phyloP scores from a whole-genome alignment of 2,888 invertebrate genomes.

The Hypselothyrea guttata region DNA sequence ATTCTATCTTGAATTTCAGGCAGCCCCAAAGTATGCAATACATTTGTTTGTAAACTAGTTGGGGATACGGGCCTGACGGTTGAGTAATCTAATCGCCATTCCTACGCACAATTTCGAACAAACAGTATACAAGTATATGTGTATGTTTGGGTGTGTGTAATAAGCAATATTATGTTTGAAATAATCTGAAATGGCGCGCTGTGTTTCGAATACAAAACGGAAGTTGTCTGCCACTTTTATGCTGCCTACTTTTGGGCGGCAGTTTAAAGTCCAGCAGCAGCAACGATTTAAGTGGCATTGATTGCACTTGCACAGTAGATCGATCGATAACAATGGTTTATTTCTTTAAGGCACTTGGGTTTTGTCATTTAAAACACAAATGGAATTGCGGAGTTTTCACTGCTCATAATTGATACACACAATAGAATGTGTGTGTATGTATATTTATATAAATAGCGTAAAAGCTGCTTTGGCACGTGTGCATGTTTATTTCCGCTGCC shows the following conservation, averaged over 20 bases:
- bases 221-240: no score
- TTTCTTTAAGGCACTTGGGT: slow-evolving; percentile 37
- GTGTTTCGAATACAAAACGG: no score
- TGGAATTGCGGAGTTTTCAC: no score
- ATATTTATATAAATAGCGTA: slow-evolving; percentile 21
- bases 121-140: slow-evolving; percentile 15
- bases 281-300: slow-evolving; percentile 26
- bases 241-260: slow-evolving; percentile 52
- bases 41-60: no score
- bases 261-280: slow-evolving; percentile 31
- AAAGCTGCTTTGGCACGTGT: slow-evolving; percentile 53
- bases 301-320: slow-evolving; percentile 50
- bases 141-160: no score
- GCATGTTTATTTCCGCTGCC: slow-evolving; percentile 37
- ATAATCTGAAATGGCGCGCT: slow-evolving; percentile 37
- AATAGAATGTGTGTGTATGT: no score
- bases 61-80: no score
- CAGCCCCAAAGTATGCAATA: no score
- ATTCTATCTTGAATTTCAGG: no score
- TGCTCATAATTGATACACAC: no score
- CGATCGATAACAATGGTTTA: slow-evolving; percentile 57
- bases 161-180: no score
- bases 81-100: no score
- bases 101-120: background rate
- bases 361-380: background rate